Base-by-base conservation (phyloP, 2,888 invertebrate genomes). In the Plebejus melissa region DNA sequence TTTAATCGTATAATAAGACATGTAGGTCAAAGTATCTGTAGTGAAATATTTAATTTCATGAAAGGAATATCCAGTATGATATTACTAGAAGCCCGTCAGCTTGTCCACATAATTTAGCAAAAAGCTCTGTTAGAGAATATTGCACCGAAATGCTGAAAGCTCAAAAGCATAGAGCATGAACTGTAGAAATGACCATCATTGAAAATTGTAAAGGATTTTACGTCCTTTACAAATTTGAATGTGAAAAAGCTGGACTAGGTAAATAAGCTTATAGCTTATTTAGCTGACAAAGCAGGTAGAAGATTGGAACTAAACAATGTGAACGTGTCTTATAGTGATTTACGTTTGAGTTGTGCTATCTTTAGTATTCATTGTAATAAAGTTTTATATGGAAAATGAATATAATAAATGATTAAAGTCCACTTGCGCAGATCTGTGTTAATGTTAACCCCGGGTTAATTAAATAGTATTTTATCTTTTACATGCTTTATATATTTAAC, bases 101-200 rank as follows among this genome's bases (percentile, higher is more conserved):
- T 46, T 71, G 22, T 3, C 41, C 28, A 22, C 71, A 46, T 71
- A 71, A 22, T 71, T 71, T 2, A 71, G 4, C 41, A 46, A 41
- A 65, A 71, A 71, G 46, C 71, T 46, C 71, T 28, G 38, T 41
- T 70, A 22, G 28, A 46, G 41, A 70, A 70, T 70, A 70, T 70
- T 41, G 70, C 22, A 41, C 38, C 13, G 11, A 9, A 36, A 54
- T n/a, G 70, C 70, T 22, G 16, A 41, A 70, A 70, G 22, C 22
- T 70, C 70, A 41, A 69, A 65, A 70, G 70, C 38, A 70, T 70
- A 28, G 41, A 54, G 16, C 16, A 54, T 4, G 54, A 41, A 41
- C 41, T 70, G 69, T 22, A n/a, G 69, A n/a, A 38, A 41, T n/a
- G 70, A n/a, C 22, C 70, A 69, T n/a, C 16, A 70, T 36, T 32